Percentiles rank a stretch among this genome's conserved stretches.
Evolutionary conservation across 2,888 invertebrate species (phyloP).

Genomic region (Cephus pulcher): DNA sequence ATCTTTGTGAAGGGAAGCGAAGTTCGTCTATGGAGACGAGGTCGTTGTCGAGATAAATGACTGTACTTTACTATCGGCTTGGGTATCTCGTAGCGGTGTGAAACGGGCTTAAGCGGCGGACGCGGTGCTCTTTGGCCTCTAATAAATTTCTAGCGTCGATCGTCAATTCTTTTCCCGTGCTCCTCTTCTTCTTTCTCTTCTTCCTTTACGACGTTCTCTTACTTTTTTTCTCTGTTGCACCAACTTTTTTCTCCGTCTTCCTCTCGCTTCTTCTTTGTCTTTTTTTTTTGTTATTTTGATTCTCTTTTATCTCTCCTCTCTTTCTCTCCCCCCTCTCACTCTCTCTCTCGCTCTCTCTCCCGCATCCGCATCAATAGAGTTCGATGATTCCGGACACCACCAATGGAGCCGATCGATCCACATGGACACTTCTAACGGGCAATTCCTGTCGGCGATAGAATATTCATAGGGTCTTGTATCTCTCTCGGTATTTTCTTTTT

Average conservation of each 20-base stretch:
- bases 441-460: not conserved
- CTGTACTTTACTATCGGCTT: not conserved
- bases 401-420: not conserved
- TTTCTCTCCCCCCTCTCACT: not conserved
- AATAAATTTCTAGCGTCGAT: not conserved
- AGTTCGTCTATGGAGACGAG: not conserved
- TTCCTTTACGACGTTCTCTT: not conserved
- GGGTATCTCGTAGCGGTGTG: not conserved
- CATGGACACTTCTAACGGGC: not conserved
- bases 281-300: not conserved
- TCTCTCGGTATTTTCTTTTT: not conserved
- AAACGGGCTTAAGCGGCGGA: not conserved
- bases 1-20: not conserved
- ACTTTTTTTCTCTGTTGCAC: not conserved
- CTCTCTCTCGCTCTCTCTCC: not conserved
- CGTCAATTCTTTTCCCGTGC: not conserved
- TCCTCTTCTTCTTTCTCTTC: not conserved
- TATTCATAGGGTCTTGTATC: not conserved
- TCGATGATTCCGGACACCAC: not conserved
- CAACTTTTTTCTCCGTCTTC: not conserved
- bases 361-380: not conserved
- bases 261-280: not conserved
- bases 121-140: not conserved
- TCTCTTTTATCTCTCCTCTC: not conserved
- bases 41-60: not conserved